Evolutionary conservation across 2,888 invertebrate species (phyloP), one percentile per base, ranked within the genome.

Genomic region (Cheilosia urbana): DNA sequence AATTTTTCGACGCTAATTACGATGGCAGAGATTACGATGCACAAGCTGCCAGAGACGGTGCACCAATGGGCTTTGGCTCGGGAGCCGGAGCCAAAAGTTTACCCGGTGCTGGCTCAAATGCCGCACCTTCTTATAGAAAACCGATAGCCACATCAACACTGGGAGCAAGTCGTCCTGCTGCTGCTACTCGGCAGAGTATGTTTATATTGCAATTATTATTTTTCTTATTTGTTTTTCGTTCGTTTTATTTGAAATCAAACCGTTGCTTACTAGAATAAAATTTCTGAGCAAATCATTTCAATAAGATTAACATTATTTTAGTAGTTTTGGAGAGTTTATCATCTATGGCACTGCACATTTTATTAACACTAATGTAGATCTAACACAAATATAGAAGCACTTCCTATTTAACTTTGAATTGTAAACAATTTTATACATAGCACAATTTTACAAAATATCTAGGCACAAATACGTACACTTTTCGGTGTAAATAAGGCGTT

Each of bases 1-100:
- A 98, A 93, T 99, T 99, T 94, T 99, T 98, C 94, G 99, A 99
- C 93, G 98, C 98, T 90, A 99, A 99, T 95, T 98, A 98, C 94
- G 96, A 96, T 93, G 98, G 98, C 92, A 94, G 95, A 91, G 97
- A 98, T 88, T 99, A 99, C 93, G 97, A 98, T 93, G 96, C 99
- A 78, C 93, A 97, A 90, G 95, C 94, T 88, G 96, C 96, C 91
- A 95, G 99, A 89, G 96, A 96, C 90, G 97, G 97, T 89, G 96
- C 97, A 91, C 94, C 95, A 72, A 95, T 98, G 95, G 97, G 97
- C 89, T 95, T 95, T 91, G 96, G 96, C 89, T 90, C 92, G 55
- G 92, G 91, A 87, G 89, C 90, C 88, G 76, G 66, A 51, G 90
- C 80, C 69, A 92, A 92, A 88, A 89, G 89, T 87, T 88, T 91